Base-by-base conservation (phyloP, 2,113 vertebrate genomes). In the Catharus fuscescens region DNA sequence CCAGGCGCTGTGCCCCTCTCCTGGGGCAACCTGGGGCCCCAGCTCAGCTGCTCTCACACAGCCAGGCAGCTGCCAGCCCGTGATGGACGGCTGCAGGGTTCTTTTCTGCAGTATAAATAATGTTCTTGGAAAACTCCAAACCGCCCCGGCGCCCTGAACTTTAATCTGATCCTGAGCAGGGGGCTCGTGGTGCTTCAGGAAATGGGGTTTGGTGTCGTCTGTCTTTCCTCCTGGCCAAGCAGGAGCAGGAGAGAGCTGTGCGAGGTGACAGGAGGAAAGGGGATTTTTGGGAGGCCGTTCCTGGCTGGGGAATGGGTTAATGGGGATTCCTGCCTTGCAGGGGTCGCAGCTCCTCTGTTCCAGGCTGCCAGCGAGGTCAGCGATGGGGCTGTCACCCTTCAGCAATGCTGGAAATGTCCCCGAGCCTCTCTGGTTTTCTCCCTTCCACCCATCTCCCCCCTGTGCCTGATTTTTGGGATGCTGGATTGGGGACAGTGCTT, bases 161-260 rank as follows among this genome's bases (percentile, higher is more conserved):
- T 94, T 97, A 89, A 96, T 54, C 81, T 76, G 93, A 92, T 85
- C 95, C 93, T 4, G 1, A 62, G 84, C 69, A n/a, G 65, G 77
- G 94, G 71, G 72, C 64, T 88, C 2, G 0, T 1, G 2, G 48
- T 2, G 25, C 65, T 12, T 21, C 0, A 12, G 88, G 83, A 26
- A 71, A 6, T 5, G 76, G 82, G 34, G 74, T 40, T 82, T 13
- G 45, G 48, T 23, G 10, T 17, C 0, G 0, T 69, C 92, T 45
- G 80, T 45, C 62, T 0, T 2, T 79, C 81, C 66, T 29, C 50
- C 17, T 0, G 4, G 38, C 21, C 0, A 4, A 9, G 3, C 1
- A 18, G 32, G 50, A 78, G 81, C 72, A 6, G 69, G 26, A 10
- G 2, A 0, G 18, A 52, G 65, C 65, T 8, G 54, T 8, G 65